Base-by-base conservation (phyloP, 2,888 invertebrate genomes). In the Lasioglossum lativentre region DNA sequence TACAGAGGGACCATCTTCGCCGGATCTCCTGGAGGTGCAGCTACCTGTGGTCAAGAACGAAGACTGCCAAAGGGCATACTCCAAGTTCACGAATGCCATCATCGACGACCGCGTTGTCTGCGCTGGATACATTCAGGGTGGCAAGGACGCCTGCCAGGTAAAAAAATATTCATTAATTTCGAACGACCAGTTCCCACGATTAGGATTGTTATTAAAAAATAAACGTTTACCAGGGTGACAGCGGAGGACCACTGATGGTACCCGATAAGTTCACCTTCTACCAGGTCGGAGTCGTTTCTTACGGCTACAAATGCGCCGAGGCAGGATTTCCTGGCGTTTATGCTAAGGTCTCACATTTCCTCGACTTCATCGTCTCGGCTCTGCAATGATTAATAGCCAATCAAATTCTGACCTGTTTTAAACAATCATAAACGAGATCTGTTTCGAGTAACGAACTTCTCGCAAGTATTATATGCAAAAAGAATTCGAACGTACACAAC, bases 231-330 rank as follows among this genome's bases (percentile, higher is more conserved):
- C 78, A 95, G 95, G 95, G 98, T 1, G 98, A 98, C 95, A 98
- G 97, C 74, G 98, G 98, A 0, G 98, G 98, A 5, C 98, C 98
- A 0, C 95, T 98, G 23, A 97, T 98, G 97, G 96, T 95, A 72
- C 95, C 96, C 75, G 95, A 96, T 2, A 95, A 91, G 40, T 91
- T 85, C 66, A 91, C 90, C 45, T 96, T 94, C 92, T 96, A 96
- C 83, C 93, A 96, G 52, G 96, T 97, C 71, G 97, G 97, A 1
- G 95, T 97, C 0, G 97, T 97, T 0, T 97, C 97, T 0, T 97
- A 96, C 92, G 97, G 97, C 0, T 96, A 96, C 89, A 95, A 96
- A 88, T 97, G 97, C 92, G 97, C 96, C 0, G 95, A 96, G 74
- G 95, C 96, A 0, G 96, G 96, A 16, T 96, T 95, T 88, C 97